Conservation (phyloP, 2,113 vertebrate genomes). For the Corvus hawaiiensis region DNA sequence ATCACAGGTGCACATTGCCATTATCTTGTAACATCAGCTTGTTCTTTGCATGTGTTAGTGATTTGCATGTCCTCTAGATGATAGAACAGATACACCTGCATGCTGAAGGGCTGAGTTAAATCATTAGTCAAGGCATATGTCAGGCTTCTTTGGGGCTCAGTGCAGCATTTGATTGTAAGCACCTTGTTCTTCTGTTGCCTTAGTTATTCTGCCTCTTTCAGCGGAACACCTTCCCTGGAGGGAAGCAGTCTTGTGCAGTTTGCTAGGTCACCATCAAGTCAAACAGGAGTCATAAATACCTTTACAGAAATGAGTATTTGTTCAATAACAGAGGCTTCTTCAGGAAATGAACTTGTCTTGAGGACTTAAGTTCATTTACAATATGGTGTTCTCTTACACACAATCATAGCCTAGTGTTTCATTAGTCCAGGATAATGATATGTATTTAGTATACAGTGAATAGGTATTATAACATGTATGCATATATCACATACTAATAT, state of each 20-base stretch:
- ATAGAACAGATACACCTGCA: slow-evolving; percentile 44
- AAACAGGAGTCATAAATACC: not conserved
- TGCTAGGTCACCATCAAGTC: not conserved
- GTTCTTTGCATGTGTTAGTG: slow-evolving; percentile 8
- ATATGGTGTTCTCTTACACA: not conserved
- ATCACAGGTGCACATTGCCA: slow-evolving; percentile 18
- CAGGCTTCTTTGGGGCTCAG: not conserved
- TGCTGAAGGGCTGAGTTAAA: slow-evolving; percentile 7
- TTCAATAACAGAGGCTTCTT: not conserved
- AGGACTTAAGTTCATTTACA: not conserved
- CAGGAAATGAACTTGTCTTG: not conserved
- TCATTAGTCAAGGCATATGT: slow-evolving; percentile 23
- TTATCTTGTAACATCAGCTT: slow-evolving; percentile 51
- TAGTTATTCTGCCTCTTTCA: not conserved
- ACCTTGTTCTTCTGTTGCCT: not conserved
- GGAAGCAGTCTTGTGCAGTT: not conserved
- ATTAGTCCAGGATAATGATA: not conserved
- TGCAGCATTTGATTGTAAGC: not conserved
- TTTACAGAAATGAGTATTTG: not conserved
- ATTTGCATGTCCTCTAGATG: slow-evolving; percentile 50
- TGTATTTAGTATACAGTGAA: not conserved
- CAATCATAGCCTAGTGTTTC: not conserved
- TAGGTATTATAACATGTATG: no score
- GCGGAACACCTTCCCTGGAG: not conserved
- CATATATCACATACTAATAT: not conserved